Conservation (phyloP, 1,140 invertebrate species). For the Temnothorax nylanderi region DNA sequence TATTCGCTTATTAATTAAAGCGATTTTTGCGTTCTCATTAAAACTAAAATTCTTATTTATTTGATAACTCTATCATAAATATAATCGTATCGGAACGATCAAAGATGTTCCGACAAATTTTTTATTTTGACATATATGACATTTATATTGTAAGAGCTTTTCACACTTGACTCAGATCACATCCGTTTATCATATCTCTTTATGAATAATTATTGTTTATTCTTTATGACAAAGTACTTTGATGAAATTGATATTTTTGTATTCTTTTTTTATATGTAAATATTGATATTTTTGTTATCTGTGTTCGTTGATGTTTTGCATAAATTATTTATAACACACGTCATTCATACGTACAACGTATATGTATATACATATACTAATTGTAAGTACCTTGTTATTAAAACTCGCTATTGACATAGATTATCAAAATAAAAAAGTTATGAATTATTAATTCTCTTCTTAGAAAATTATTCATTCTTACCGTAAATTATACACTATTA, state of each 20-base stretch:
- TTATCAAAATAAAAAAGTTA: neutral
- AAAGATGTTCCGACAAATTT: neutral
- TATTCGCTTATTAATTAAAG: neutral
- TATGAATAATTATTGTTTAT: neutral
- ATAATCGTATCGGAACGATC: neutral
- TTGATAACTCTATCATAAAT: neutral
- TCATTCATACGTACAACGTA: neutral
- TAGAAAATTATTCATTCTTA: conserved; percentile 5
- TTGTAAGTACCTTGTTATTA: neutral
- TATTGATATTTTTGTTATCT: neutral
- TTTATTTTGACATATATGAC: neutral
- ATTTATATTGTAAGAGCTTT: neutral
- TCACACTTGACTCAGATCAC: neutral
- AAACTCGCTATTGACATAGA: neutral
- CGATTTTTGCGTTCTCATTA: neutral
- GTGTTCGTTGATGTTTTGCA: neutral
- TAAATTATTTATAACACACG: neutral
- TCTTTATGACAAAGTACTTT: neutral
- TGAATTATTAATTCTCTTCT: no score
- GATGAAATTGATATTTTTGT: neutral
- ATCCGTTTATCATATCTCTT: neutral
- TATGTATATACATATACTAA: neutral
- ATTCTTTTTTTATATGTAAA: neutral
- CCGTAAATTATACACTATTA: no score
- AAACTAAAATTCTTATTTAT: neutral